Base-by-base conservation (phyloP, 2,888 invertebrate species). In the Hydroisotoma schaefferi region DNA sequence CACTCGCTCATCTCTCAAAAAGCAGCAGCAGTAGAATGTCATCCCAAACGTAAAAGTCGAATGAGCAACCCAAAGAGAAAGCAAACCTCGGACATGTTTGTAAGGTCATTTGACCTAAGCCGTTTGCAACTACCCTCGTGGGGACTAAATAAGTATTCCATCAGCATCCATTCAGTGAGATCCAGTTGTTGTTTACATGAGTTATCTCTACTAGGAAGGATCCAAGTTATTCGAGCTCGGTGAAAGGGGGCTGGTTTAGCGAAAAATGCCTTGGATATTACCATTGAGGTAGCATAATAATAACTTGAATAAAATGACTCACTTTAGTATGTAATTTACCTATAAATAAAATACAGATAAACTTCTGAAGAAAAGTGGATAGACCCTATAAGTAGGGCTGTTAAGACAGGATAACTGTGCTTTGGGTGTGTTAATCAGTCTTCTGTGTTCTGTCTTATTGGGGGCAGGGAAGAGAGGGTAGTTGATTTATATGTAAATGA, bases 201-300 rank as follows among this genome's bases (percentile, higher is more conserved):
- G 40, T 15, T 18, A 40, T 40, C 40, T 15, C 40, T 15, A 33
- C 15, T 40, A 18, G 33, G 33, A 33, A 5, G n/a, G 40, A 40
- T 10, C 20, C 40, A 40, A 40, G n/a, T 10, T 8, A 20, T 40
- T 20, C n/a, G 28, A 3, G 46, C 5, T 46, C 22, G 46, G 46
- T 46, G 46, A 22, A 25, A 23, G 25, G 46, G 25, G 46, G 25
- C 23, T 46, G 20, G 23, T 25, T 46, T 10, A 18, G 12, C 25
- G 20, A 40, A 59, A 57, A 37, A 67, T 67, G 67, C 67, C 67
- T 63, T 63, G 67, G 67, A 58, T 67, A 51, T 63, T 63, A 57
- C 67, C 67, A 63, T 63, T 63, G 61, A 66, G 67, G 63, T 67
- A 67, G 63, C 57, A 62, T 48, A 22, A 18, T 15, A 5, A 38